Conservation (phyloP, 2,888 invertebrate genomes). For the Mycalesis mineus region DNA sequence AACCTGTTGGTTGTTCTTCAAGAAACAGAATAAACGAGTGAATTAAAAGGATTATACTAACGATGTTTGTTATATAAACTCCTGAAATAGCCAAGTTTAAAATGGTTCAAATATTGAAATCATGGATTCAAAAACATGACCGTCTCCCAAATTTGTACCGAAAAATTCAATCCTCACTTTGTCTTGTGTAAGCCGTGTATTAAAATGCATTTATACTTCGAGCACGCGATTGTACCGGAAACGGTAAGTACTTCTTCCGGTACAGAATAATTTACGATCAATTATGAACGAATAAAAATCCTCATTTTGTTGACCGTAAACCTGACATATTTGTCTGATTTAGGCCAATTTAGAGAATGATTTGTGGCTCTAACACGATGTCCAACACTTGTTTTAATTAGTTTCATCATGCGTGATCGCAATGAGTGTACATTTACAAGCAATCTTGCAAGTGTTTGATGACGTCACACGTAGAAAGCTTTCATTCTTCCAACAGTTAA, state of each 20-base stretch:
- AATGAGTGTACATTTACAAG: not conserved
- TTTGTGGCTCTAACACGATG: not conserved
- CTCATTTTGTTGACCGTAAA: slow-evolving; percentile 17
- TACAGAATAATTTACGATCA: slow-evolving; percentile 25
- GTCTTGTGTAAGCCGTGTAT: slow-evolving; percentile 2
- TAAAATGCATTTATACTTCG: slow-evolving; percentile 14
- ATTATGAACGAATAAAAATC: slow-evolving; percentile 22
- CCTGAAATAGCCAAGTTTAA: not conserved
- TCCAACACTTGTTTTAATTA: slow-evolving; percentile 3
- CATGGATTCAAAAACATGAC: not conserved
- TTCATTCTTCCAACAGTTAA: slow-evolving; percentile 25
- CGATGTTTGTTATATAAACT: not conserved
- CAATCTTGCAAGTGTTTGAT: slow-evolving; percentile 5
- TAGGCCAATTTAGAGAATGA: slow-evolving; percentile 6
- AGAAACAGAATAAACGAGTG: too few relatives aligned
- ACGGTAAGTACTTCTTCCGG: slow-evolving; percentile 29
- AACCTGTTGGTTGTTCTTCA: too few relatives aligned
- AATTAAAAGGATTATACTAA: too few relatives aligned
- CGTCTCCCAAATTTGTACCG: not conserved
- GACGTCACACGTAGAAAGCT: slow-evolving; percentile 16
- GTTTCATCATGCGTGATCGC: not conserved
- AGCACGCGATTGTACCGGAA: slow-evolving; percentile 26
- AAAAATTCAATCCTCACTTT: not conserved
- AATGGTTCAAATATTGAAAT: not conserved
- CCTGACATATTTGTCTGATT: slow-evolving; percentile 17